Percentiles rank a stretch among this genome's conserved stretches.
phyloP scores from a whole-genome alignment of 1,140 invertebrate genomes.

The Saccostrea glomerata region DNA sequence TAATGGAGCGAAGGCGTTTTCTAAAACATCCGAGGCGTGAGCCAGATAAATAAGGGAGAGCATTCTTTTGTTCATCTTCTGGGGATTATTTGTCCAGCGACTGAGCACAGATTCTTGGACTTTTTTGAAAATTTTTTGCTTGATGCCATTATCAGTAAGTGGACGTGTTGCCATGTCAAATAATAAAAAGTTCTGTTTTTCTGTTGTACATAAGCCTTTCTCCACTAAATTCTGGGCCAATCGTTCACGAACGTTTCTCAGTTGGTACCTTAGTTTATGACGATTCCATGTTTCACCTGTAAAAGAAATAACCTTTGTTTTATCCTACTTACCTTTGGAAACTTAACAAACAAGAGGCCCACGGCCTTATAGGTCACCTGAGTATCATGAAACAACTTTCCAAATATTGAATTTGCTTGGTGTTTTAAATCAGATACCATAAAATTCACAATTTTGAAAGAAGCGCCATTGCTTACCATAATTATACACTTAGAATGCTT shows the following conservation, averaged over 20 bases:
- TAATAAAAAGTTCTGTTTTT: slow-evolving; percentile 99
- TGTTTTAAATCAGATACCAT: too few species aligned
- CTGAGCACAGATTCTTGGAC: slow-evolving; percentile 97
- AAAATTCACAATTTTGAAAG: too few species aligned
- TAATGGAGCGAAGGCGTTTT: slow-evolving; percentile 99
- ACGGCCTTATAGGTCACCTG: too few species aligned
- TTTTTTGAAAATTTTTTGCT: slow-evolving; percentile 96
- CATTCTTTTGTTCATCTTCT: slow-evolving; percentile 96
- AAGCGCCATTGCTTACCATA: too few species aligned
- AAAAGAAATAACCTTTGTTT: neutral
- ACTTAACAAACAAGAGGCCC: too few species aligned
- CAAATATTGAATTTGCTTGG: too few species aligned
- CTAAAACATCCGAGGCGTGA: slow-evolving; percentile 98
- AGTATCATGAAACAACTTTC: too few species aligned
- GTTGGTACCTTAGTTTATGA: slow-evolving; percentile 97
- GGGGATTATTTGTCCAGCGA: slow-evolving; percentile 98
- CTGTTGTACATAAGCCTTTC: slow-evolving; percentile 99
- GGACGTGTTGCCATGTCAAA: slow-evolving; percentile 99
- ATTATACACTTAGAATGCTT: too few species aligned
- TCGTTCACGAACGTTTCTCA: slow-evolving; percentile 99
- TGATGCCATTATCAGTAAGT: slow-evolving; percentile 96
- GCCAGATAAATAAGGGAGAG: slow-evolving; percentile 96
- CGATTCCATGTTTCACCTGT: slow-evolving; percentile 99
- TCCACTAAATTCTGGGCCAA: slow-evolving; percentile 99
- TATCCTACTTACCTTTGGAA: too few species aligned